Conservation (phyloP, 1,140 invertebrate genomes). For the Luehdorfia chinensis region DNA sequence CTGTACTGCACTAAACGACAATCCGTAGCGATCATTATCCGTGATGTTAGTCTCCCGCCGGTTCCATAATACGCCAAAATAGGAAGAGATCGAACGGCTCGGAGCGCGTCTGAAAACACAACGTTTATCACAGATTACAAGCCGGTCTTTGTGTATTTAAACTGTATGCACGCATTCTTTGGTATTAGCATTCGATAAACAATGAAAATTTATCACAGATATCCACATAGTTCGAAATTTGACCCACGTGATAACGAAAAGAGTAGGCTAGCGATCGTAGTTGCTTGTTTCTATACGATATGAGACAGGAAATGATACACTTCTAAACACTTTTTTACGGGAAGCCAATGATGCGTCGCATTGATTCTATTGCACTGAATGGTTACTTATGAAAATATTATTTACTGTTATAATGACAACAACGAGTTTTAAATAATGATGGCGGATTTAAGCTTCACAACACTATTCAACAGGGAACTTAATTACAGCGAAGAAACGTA, state of each 20-base stretch:
- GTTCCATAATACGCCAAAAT: slow-evolving; percentile 38
- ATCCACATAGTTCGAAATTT: slow-evolving; percentile 59
- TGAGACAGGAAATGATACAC: slow-evolving; percentile 73
- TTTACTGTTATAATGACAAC: slow-evolving; percentile 31
- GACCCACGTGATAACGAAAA: slow-evolving; percentile 73
- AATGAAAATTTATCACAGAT: slow-evolving; percentile 32
- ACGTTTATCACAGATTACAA: slow-evolving; percentile 52
- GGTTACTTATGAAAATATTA: slow-evolving; percentile 22
- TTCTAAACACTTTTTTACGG: slow-evolving; percentile 45
- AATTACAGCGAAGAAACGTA: slow-evolving; percentile 60
- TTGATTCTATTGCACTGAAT: slow-evolving; percentile 26
- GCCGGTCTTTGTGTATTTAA: slow-evolving; percentile 43
- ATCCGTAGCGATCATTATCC: slow-evolving; percentile 42
- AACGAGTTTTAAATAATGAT: slow-evolving; percentile 55
- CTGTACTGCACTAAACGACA: slow-evolving; percentile 37
- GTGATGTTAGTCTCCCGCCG: slow-evolving; percentile 57
- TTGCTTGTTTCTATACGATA: slow-evolving; percentile 70
- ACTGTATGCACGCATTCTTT: slow-evolving; percentile 24
- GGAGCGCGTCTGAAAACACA: slow-evolving; percentile 65
- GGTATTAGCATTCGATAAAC: slow-evolving; percentile 21
- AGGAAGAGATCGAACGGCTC: slow-evolving; percentile 29
- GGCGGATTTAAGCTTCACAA: slow-evolving; percentile 61
- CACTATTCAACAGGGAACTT: slow-evolving; percentile 54
- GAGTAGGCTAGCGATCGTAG: slow-evolving; percentile 58
- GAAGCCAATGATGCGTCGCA: slow-evolving; percentile 25